Evolutionary conservation across 30 jellyfish, hydroid and myxozoan genomes (phyloP), one percentile per base, ranked within the genome.

Genomic region (Hydractinia symbiolongicarpus): DNA sequence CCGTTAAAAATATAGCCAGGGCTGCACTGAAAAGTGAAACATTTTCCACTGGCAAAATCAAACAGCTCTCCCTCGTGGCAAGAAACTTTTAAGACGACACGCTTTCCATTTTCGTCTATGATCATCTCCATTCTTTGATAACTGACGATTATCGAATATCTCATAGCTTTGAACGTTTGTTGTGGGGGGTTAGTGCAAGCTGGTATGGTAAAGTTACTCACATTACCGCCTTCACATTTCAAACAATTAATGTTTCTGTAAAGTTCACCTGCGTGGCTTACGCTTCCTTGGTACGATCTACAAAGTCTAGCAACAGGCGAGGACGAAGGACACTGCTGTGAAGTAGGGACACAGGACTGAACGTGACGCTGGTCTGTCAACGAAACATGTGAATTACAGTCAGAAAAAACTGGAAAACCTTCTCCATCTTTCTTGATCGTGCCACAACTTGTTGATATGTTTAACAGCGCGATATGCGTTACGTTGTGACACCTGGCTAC

Each of bases 181-280:
- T 64, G 9, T 64, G 74, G 74, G 0, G 17, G 74, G 19, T 64
- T 64, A 6, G 19, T 44, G 40, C 74, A 64, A 13, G 74, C 19
- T 7, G 19, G 9, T 6, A 64, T 51, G 9, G 74, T 6, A 7
- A 64, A 6, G 1, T 13, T 6, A 7, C 40, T 64, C 16, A 13
- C 7, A 13, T 9, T 64, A 51, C 40, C 9, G 40, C 74, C 74
- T 64, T 51, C 16, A 64, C 74, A 64, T 64, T 64, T 64, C 9
- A 64, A 51, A 64, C 74, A 64, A 64, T 64, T 44, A 64, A 64
- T 13, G 16, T 64, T 64, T 64, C 74, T 4, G 40, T n/a, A 64
- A 64, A 51, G 17, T 6, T 7, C 4, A 13, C 4, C 40, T 64
- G 74, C 19, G 9, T 64, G 9, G 9, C 52, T n/a, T 1, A 64